Evolutionary conservation across 2,797 vertebrate species (phyloP), one percentile per base, ranked within the genome.

Genomic region (Semotilus atromaculatus): DNA sequence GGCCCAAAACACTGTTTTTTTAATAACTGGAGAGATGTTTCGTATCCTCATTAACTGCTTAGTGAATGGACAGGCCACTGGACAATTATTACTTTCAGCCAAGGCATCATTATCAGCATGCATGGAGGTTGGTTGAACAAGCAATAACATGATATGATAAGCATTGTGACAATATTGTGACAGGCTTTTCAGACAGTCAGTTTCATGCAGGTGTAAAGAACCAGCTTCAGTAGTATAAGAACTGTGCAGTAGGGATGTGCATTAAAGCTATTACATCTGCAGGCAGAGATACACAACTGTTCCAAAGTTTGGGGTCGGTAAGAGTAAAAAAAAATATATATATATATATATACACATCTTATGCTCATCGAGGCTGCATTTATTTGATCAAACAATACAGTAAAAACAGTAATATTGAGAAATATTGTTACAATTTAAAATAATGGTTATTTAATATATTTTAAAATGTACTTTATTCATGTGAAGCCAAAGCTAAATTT

Each of bases 121-220:
- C 26, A 10, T 51, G 11, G 19, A 18, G 13, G 9, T 21, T 53
- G 9, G 11, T 5, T 43, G 6, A 77, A 60, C 7, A 76, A 78
- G 58, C 16, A 78, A 78, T 6, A 43, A 21, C n/a, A 31, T 45
- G 18, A 31, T 78, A 48, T 74, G 45, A 23, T 14, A 21, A 31
- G 9, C 19, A 66, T 2, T 34, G 58, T 43, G 58, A 45, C 18
- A 79, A 78, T 78, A 78, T 64, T 43, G 23, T 18, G 13, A 74
- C 45, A 73, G 72, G 18, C 19, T 53, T 31, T 73, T 16, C 19
- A 73, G 45, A 51, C 7, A 72, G 70, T 48, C 43, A 34, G 71
- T 73, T 73, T 51, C 18, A 19, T 31, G 18, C 45, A 73, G 26
- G 43, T 73, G 43, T 73, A 73, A 73, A 48, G 16, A 48, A 73